Evolutionary conservation across 2,113 vertebrate genomes (phyloP).

Genomic region (Mustela lutreola): DNA sequence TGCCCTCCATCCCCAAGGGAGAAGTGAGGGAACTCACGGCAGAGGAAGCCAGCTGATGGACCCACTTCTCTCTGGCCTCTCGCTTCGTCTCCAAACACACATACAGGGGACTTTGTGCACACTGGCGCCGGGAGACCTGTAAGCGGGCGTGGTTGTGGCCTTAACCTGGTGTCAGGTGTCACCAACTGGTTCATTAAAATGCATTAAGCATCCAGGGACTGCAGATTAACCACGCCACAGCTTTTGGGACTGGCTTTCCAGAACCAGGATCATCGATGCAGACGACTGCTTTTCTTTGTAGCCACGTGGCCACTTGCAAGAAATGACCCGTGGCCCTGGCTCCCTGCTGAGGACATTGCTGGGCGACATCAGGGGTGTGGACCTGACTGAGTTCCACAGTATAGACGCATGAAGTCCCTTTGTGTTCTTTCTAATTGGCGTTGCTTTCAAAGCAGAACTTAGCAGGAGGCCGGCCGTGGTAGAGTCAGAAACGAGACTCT

Average conservation of each 20-base stretch:
- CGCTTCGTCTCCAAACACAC: not conserved
- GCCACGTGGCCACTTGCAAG: too few relatives aligned
- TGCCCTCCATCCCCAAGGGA: not conserved
- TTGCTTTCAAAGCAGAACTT: not conserved
- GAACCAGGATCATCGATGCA: not conserved
- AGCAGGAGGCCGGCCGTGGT: too few relatives aligned
- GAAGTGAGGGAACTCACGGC: too few relatives aligned
- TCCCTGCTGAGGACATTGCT: not conserved
- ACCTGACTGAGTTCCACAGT: not conserved
- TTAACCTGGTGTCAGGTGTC: not conserved
- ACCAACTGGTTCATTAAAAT: not conserved
- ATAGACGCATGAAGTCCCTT: not conserved
- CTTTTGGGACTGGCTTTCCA: not conserved
- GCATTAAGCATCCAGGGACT: not conserved
- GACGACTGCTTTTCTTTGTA: not conserved
- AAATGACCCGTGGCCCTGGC: not conserved
- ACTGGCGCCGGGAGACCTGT: fast-evolving
- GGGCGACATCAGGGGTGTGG: not conserved
- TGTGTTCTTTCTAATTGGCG: not conserved
- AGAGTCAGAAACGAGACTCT: not conserved
- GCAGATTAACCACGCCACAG: not conserved
- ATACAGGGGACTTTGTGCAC: fast-evolving
- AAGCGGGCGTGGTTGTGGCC: not conserved
- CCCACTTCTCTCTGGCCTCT: not conserved
- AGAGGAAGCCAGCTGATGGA: not conserved